Conservation (phyloP, 2,113 vertebrate genomes). For the Anarhynchus alexandrinus region DNA sequence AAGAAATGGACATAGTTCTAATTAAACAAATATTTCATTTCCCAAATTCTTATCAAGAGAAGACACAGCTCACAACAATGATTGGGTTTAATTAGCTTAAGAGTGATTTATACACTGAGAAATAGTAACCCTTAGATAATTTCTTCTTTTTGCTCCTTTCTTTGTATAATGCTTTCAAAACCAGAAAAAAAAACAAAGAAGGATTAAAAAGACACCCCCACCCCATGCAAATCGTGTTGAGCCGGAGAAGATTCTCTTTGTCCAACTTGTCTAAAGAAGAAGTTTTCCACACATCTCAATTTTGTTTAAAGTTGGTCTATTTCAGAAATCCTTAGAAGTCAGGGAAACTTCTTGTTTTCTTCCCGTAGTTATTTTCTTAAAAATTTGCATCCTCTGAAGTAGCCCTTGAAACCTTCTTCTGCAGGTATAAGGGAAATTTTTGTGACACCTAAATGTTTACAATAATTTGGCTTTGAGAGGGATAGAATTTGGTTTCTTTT, state of each 20-base stretch:
- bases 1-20: neutral
- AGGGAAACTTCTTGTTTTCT: neutral
- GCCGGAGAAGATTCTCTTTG: neutral
- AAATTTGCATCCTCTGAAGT: neutral
- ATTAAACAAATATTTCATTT: slow-evolving; percentile 58
- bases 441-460: neutral
- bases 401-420: neutral
- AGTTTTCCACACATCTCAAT: neutral
- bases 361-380: neutral
- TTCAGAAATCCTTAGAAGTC: neutral
- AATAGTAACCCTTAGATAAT: neutral
- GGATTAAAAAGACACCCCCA: too few relatives aligned
- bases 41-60: neutral
- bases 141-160: neutral
- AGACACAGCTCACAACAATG: neutral
- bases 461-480: neutral
- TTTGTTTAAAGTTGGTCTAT: neutral
- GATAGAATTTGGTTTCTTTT: neutral
- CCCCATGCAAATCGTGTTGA: neutral
- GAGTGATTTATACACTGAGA: neutral
- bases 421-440: neutral
- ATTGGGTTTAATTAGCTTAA: slow-evolving; percentile 28
- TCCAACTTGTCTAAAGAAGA: neutral
- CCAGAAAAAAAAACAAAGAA: accelerated
- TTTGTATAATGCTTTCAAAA: neutral